These are phyloP conservation scores for Callocephalon fimbriatum DNA, from an alignment of 2,113 vertebrate species.

Conservation along the genomic window DNA sequence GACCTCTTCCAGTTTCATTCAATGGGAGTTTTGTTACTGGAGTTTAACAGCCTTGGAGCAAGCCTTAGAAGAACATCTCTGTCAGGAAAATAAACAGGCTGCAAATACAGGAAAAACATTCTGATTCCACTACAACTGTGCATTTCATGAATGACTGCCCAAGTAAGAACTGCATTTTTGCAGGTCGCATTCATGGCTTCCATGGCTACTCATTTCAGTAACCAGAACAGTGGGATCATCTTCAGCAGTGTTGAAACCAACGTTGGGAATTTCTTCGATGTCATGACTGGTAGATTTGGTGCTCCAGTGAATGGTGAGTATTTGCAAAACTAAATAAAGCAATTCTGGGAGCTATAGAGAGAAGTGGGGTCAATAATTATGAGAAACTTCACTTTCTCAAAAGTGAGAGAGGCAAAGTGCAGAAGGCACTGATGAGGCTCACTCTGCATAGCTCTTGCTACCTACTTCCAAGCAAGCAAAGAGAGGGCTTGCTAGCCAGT, in stretches of 20 bases:
- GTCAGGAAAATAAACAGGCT: conserved; percentile 47
- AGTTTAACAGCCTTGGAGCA: conserved; percentile 46
- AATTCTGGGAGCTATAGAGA: neutral
- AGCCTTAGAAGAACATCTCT: conserved; percentile 44
- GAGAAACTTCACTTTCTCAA: neutral
- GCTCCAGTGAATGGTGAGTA: conserved; percentile 83
- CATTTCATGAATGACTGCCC: neutral
- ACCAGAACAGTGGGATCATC: conserved; percentile 86
- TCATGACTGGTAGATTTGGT: conserved; percentile 85
- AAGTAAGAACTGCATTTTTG: neutral
- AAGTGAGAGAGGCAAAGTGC: neutral
- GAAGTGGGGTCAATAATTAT: neutral
- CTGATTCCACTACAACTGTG: neutral
- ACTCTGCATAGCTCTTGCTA: neutral
- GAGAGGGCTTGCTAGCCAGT: neutral
- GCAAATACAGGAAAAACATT: neutral
- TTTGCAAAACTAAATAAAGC: neutral
- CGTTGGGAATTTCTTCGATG: conserved; percentile 84
- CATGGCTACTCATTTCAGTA: conserved; percentile 86
- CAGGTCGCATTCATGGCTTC: conserved; percentile 87
- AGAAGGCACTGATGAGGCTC: neutral
- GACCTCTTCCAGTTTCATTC: conserved; percentile 18
- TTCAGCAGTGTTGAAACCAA: conserved; percentile 87
- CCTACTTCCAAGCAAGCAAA: neutral
- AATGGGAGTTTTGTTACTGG: conserved; percentile 49